Base-by-base conservation (phyloP, 2,113 vertebrate species). In the Acanthisitta chloris region DNA sequence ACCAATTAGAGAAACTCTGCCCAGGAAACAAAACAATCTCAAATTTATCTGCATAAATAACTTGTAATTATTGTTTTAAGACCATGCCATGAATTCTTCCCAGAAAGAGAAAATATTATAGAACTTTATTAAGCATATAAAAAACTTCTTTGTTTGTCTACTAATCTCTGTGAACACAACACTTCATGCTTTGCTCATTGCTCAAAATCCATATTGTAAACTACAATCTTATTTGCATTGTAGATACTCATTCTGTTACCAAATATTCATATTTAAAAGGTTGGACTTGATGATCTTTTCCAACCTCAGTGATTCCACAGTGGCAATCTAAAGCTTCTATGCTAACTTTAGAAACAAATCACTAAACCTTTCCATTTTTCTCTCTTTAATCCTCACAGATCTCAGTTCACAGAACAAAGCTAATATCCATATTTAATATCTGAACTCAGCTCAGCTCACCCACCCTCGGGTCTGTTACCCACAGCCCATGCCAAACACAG, bases 211-310 rank as follows among this genome's bases (percentile, higher is more conserved):
- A 2, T 5, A 5, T 2, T 14, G 4, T 33, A 20, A 49, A 46
- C 4, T 6, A 17, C 14, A 4, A 42, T 42, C 72, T 31, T 19
- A 31, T 23, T 5, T 66, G 12, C 14, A 10, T 0, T 20, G 20
- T 6, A 54, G 33, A 58, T 19, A 48, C 3, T 36, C n/a, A 9
- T 28, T 34, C 43, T 26, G 0, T 6, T 24, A 28, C 0, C 38
- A 15, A 62, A 43, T 4, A 17, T 34, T 55, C 26, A 2, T 0
- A 33, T 19, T 36, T 23, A 36, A 42, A 42, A 70, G 31, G 6
- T 5, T 62, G 71, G 31, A 42, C 46, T 5, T 36, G 14, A 40
- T 31, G 5, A 31, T 33, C 48, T 83, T 55, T 28, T 31, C 25
- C 48, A 77, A 10, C 25, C 21, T 55, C 31, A 31, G 2, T 16